Evolutionary conservation across 2,797 vertebrate genomes (phyloP).

Genomic region (Heterohyrax brucei): DNA sequence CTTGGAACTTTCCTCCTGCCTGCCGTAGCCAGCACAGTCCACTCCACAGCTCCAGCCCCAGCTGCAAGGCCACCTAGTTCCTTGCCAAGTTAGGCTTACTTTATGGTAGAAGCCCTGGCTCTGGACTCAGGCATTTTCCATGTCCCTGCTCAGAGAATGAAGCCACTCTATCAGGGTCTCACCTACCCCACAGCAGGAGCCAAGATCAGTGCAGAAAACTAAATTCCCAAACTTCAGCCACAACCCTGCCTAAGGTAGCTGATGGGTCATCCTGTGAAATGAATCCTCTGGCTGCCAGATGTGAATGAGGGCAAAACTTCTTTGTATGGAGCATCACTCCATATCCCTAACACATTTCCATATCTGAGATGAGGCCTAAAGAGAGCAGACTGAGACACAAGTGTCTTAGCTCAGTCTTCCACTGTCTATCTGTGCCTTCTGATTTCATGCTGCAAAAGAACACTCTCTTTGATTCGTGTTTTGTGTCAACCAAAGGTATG

Average conservation of each 20-base stretch:
- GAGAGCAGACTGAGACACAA: too few species aligned
- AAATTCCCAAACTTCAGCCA: neutral
- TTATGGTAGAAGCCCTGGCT: neutral
- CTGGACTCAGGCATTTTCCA: neutral
- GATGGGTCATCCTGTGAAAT: neutral
- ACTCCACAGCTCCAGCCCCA: neutral
- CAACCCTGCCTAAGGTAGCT: neutral
- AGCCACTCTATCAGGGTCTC: neutral
- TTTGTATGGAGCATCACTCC: neutral
- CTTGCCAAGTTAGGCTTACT: neutral
- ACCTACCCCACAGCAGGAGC: neutral
- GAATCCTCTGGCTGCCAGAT: neutral
- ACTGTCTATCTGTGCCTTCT: neutral
- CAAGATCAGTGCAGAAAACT: neutral
- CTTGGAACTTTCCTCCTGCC: neutral
- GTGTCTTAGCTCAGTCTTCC: neutral
- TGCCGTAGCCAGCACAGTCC: neutral
- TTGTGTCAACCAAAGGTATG: neutral
- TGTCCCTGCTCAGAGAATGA: neutral
- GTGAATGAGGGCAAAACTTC: neutral
- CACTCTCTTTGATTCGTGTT: neutral
- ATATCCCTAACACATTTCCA: neutral
- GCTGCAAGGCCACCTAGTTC: neutral
- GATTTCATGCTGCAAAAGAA: neutral
- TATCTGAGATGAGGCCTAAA: neutral